Percentiles rank a stretch among this genome's conserved stretches.
phyloP scores from a whole-genome alignment of 2,797 vertebrate genomes.

The Ceyx erithaca region DNA sequence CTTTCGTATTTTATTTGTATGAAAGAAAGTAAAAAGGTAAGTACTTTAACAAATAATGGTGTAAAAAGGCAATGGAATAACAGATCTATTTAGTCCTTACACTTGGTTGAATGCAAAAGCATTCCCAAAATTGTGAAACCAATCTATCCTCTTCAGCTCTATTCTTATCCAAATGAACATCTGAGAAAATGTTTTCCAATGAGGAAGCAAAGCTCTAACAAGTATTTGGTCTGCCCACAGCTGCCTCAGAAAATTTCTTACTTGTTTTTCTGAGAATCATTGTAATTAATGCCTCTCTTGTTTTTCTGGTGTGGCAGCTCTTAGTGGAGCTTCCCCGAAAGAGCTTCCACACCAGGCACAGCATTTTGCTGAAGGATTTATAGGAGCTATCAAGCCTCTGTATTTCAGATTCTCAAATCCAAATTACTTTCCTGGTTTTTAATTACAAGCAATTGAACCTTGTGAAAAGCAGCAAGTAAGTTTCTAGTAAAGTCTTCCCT shows the following conservation, averaged over 20 bases:
- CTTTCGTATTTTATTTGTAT: neutral
- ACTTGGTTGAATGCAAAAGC: constrained; percentile 2
- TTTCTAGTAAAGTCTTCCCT: neutral
- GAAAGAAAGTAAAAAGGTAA: neutral
- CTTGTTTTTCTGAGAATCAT: constrained; percentile 20
- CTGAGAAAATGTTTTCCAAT: constrained; percentile 23
- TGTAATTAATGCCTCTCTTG: constrained; percentile 1
- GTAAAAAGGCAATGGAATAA: neutral
- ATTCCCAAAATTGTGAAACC: neutral
- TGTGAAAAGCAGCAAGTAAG: neutral
- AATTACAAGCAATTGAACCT: neutral
- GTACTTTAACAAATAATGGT: neutral
- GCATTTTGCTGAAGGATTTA: constrained; percentile 49
- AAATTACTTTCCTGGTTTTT: constrained; percentile 13
- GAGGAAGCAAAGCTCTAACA: constrained; percentile 11
- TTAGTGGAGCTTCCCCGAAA: neutral
- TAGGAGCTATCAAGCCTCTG: neutral
- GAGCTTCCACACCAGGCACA: neutral
- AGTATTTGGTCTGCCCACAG: neutral
- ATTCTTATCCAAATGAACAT: constrained; percentile 22
- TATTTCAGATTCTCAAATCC: neutral
- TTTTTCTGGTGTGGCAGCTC: neutral
- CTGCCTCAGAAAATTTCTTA: constrained; percentile 7
- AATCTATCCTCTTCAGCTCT: neutral
- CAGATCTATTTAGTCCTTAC: neutral